Base-by-base conservation (phyloP, 2,888 invertebrate species). In the Morpho helenor region DNA sequence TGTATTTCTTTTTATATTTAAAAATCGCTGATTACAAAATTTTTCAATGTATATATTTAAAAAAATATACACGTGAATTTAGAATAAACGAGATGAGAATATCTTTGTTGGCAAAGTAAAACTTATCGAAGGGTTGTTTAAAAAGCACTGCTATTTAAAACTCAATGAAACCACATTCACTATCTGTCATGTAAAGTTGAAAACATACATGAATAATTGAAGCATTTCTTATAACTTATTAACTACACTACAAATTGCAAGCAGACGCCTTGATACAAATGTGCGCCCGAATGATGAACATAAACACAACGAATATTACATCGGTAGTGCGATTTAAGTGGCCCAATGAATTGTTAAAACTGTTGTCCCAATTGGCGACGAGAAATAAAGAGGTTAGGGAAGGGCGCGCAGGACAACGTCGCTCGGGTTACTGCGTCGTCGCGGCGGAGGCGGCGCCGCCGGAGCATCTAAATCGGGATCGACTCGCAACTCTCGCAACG, bases 401-500 rank as follows among this genome's bases (percentile, higher is more conserved):
- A 84, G 84, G 82, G 85, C 85, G 83, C 79, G 77, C 83, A 82
- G 80, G 83, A 81, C 83, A 79, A 82, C 81, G 86, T 82, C 84
- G 84, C 82, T 82, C 89, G 83, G 84, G 84, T 80, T 80, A 89
- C 87, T 89, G 88, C 87, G 87, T 81, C 84, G 84, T 80, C 82
- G 79, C 85, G 82, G 78, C 79, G 79, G 77, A 77, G 83, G 77
- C 77, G 84, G 81, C 79, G 84, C 79, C 89, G 89, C 88, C 87
- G 83, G 87, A 81, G 82, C 85, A 87, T 85, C 90, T 90, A 90
- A 89, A 87, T 90, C 88, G 88, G 90, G 90, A 90, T 83, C 85
- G 85, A 82, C 86, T 87, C 83, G 80, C 86, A 80, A 87, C 80
- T 87, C 89, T 86, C 88, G 82, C 84, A 77, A 81, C 88, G 86